Evolutionary conservation across 2,113 vertebrate genomes (phyloP).

Genomic region (Apodemus speciosus): DNA sequence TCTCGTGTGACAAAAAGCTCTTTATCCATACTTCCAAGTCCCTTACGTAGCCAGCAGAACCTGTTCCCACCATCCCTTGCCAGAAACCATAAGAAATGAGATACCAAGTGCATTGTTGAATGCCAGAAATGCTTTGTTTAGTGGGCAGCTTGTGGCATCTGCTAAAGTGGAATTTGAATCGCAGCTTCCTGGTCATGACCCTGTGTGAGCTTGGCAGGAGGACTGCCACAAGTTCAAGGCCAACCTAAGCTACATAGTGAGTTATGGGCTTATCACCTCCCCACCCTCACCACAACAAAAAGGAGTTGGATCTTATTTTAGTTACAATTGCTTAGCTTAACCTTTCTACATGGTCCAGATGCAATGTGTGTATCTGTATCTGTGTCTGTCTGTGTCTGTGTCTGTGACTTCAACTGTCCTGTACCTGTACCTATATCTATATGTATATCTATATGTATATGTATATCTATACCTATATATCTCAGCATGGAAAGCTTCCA

Average conservation of each 20-base stretch:
- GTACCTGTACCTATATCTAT: too few species aligned
- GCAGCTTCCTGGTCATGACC: neutral
- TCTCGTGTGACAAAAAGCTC: neutral
- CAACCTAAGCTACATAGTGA: neutral
- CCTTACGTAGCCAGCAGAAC: neutral
- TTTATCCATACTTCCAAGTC: fast-evolving
- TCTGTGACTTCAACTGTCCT: too few species aligned
- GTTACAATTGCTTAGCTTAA: neutral
- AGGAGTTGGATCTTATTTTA: neutral
- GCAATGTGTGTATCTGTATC: too few species aligned
- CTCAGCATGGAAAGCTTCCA: neutral
- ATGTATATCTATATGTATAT: too few species aligned
- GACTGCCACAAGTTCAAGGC: neutral
- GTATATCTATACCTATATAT: too few species aligned
- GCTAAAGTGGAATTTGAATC: neutral
- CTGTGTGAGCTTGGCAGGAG: neutral
- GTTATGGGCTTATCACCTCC: neutral
- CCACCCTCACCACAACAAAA: neutral
- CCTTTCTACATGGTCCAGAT: too few species aligned
- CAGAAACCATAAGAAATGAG: neutral
- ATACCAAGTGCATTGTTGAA: neutral
- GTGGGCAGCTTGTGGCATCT: neutral
- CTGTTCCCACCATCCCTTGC: neutral
- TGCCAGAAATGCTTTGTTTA: neutral
- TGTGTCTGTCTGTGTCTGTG: too few species aligned